These are phyloP conservation scores for Sphaeramia orbicularis DNA, from an alignment of 2,797 vertebrate species.

Conservation along the genomic window DNA sequence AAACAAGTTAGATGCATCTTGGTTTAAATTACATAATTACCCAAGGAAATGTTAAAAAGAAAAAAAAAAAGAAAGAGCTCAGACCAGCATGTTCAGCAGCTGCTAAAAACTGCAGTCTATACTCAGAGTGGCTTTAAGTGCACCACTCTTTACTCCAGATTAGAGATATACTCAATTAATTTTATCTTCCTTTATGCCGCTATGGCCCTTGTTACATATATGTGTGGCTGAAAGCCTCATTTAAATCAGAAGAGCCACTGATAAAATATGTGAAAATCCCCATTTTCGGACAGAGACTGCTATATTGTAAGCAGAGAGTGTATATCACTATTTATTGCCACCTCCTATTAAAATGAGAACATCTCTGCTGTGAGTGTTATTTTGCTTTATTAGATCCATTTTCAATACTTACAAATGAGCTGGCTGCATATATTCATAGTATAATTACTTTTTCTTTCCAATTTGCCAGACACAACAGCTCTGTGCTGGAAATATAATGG, in stretches of 20 bases:
- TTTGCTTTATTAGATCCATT: constrained; percentile 70
- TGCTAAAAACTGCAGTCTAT: neutral
- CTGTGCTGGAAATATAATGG: constrained; percentile 62
- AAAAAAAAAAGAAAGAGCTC: neutral
- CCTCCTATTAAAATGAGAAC: constrained; percentile 49
- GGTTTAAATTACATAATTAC: too few relatives aligned
- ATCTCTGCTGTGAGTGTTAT: constrained; percentile 47
- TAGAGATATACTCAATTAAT: constrained; percentile 18
- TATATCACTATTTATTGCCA: constrained; percentile 20
- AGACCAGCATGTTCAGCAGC: neutral
- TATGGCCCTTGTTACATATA: constrained; percentile 10
- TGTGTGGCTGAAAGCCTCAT: constrained; percentile 11
- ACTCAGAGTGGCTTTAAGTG: constrained; percentile 10
- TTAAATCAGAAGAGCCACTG: neutral
- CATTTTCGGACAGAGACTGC: neutral
- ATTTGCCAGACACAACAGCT: constrained; percentile 67
- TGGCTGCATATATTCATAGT: constrained; percentile 45
- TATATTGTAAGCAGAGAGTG: neutral
- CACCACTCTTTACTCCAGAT: constrained; percentile 19
- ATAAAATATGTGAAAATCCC: neutral
- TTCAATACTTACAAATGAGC: constrained; percentile 61
- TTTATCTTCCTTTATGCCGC: constrained; percentile 10
- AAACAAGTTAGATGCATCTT: too few relatives aligned
- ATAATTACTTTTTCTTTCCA: constrained; percentile 70
- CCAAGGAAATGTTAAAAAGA: too few relatives aligned